phyloP scores from a whole-genome alignment of 2,797 vertebrate genomes.

The Esox masquinongy region DNA sequence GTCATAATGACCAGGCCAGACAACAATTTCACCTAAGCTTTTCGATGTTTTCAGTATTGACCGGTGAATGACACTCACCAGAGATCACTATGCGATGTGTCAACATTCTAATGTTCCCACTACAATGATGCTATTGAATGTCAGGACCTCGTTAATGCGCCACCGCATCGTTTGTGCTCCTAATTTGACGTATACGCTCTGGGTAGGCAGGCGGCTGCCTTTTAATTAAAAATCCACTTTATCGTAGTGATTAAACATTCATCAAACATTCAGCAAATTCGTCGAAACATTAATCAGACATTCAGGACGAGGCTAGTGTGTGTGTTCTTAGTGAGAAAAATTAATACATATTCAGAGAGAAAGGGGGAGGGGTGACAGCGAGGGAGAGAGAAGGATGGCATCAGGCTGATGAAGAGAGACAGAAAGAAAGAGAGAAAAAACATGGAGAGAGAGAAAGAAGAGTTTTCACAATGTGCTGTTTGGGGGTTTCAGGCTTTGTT shows the following conservation, averaged over 20 bases:
- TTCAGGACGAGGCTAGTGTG: slow-evolving; percentile 4
- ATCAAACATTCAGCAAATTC: background rate
- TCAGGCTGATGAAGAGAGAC: background rate
- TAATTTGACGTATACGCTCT: slow-evolving; percentile 59
- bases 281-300: background rate
- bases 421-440: background rate
- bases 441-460: background rate
- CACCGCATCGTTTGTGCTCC: slow-evolving; percentile 44
- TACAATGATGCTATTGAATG: background rate
- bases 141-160: slow-evolving; percentile 34
- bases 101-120: background rate
- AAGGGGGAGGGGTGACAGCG: background rate
- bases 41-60: background rate
- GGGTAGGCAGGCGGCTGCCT: slow-evolving; percentile 37
- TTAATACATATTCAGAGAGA: slow-evolving; percentile 55
- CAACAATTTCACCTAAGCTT: background rate
- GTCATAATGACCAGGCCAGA: too few species aligned
- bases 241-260: slow-evolving; percentile 52
- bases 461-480: background rate
- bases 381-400: background rate
- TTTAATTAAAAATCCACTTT: slow-evolving; percentile 65
- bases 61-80: background rate
- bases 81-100: background rate
- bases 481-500: background rate
- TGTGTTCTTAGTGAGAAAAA: background rate